Percentiles rank a stretch among this genome's conserved stretches.
Conservation (phyloP, 37 sponge, comb jelly and placozoan species). For the Theonella swinhoei region DNA sequence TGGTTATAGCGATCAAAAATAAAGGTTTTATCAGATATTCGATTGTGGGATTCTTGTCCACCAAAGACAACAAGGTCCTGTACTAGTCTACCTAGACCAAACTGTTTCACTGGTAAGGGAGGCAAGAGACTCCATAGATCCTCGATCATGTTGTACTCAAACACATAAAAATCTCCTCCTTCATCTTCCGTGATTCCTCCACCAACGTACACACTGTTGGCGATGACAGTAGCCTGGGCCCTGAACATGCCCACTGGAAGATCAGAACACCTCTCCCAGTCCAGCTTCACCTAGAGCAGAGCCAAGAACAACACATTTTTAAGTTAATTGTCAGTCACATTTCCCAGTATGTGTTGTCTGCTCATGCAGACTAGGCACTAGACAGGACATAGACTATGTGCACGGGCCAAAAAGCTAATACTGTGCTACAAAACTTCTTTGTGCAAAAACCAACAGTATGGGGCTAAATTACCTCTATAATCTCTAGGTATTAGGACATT, state of each 20-base stretch:
- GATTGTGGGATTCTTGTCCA: not conserved
- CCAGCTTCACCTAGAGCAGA: not conserved
- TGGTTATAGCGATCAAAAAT: conserved; percentile 30
- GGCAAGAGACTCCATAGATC: conserved; percentile 32
- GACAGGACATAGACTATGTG: too few species aligned
- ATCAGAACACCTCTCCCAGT: conserved; percentile 40
- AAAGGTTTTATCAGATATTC: not conserved
- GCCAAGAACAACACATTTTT: too few species aligned
- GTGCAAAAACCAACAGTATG: too few species aligned
- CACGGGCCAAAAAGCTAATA: too few species aligned
- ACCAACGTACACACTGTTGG: conserved; percentile 35
- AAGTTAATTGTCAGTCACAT: too few species aligned
- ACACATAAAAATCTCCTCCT: conserved; percentile 7
- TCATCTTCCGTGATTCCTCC: conserved; percentile 31
- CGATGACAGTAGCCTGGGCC: conserved; percentile 24
- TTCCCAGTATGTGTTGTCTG: too few species aligned
- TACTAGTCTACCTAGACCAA: conserved; percentile 33
- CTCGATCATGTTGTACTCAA: conserved; percentile 14
- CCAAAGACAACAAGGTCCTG: conserved; percentile 42
- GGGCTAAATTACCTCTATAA: too few species aligned
- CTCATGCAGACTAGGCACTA: too few species aligned
- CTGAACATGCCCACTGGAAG: conserved; percentile 46
- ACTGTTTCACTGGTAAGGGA: not conserved
- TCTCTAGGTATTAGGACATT: too few species aligned
- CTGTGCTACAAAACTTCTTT: too few species aligned